Evolutionary conservation across 2,113 vertebrate species (phyloP), one percentile per base, ranked within the genome.

Genomic region (Stomatorhinus ivindoensis): DNA sequence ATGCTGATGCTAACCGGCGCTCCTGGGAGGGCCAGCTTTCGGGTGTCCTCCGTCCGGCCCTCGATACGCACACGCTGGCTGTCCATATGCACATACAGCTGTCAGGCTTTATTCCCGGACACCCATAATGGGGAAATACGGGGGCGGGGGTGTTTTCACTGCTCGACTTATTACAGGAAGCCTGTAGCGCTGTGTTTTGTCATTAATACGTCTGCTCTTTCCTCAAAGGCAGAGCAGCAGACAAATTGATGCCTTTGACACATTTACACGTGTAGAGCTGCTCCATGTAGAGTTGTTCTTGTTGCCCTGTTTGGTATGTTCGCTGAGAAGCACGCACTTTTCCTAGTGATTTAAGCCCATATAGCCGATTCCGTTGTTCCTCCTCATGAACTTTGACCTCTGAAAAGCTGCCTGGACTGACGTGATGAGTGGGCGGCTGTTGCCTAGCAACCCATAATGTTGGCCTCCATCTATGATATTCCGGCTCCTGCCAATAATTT

Each of bases 391-490:
- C 91, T 90, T 90, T 86, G 89, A 91, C 86, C 90, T 84, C 89
- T 88, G 91, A 65, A 87, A 90, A 53, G 80, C 50, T 84, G 55
- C 88, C 8, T 3, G 90, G 92, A 91, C 89, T 87, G 86, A 46
- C 27, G 55, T 73, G 17, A 31, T 7, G 53, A 88, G 92, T 92
- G 91, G 93, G 92, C 47, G 83, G 90, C 69, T 39, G 93, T 95
- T 94, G 92, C 94, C 87, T 92, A 92, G 94, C 93, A 94, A 94
- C 94, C 55, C 53, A 87, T 2, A 87, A 31, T 31, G 47, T 90
- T 91, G 91, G 89, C 85, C 76, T 2, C 50, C 90, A 89, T 76
- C 91, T 50, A 35, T 83, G 90, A 88, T 87, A 55, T 91, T 85
- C 91, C 39, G 27, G 86, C 13, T 69, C 87, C 48, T 91, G 83